Evolutionary conservation across 1,140 invertebrate genomes (phyloP), one percentile per base, ranked within the genome.

Genomic region (Euborellia annulipes): DNA sequence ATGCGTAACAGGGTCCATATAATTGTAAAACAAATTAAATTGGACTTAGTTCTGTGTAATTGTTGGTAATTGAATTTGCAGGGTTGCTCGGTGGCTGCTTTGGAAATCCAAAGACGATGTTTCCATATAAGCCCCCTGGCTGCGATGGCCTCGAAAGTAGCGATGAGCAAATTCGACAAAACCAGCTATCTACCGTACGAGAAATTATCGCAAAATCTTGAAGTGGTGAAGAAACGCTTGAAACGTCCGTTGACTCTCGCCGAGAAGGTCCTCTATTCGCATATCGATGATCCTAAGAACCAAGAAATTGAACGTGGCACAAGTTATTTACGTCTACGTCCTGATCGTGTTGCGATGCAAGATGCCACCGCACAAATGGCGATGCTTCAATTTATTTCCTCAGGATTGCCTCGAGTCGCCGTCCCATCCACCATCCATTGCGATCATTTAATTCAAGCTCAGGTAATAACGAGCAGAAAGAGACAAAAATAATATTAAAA

Each of bases 351-450:
- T 41, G 96, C 93, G 47, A 98, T 98, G 94, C 96, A 99, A 68
- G 96, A 99, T 76, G 96, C 96, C n/a, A 99, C 96, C 36, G 96
- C 96, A n/a, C 85, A 99, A 72, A 99, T 99, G 96, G 96, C 96
- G 11, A 91, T 99, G 86, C 66, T 99, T 47, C 96, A 99, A 67
- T 99, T 99, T 62, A 99, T 99, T 57, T 98, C 93, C 2, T 85
- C 82, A 57, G 96, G 96, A 39, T 66, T 99, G 39, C 88, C 89
- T 36, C 77, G 73, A 54, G 91, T 95, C 0, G 92, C 93, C 41
- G 95, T 98, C 3, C 96, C 96, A 1, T 95, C 92, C 3, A 98
- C 96, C 17, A 96, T 99, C 59, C 96, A 99, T 63, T 99, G 96
- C 67, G 96, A 99, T 69, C 96, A 99, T 68, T 82, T 99, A 62